Evolutionary conservation across 2,888 invertebrate species (phyloP).

Genomic region (Oasisia sp.): DNA sequence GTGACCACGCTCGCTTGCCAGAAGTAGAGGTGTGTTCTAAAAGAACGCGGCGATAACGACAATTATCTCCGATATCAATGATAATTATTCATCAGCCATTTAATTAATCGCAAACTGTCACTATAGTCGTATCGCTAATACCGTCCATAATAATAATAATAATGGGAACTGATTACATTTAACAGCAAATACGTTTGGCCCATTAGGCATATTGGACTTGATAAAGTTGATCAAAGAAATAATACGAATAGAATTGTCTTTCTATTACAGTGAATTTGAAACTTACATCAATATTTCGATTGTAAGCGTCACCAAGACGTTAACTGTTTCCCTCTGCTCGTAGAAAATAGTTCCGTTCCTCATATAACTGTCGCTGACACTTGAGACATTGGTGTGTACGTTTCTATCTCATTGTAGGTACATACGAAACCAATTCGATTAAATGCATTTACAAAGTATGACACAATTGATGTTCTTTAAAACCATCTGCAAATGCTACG

Average conservation of each 20-base stretch:
- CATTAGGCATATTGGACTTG: background rate
- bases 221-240: no score
- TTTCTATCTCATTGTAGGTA: no score
- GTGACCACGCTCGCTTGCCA: conserved; percentile 53
- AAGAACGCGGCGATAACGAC: background rate
- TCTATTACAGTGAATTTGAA: no score
- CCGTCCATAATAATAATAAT: background rate
- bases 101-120: background rate
- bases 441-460: background rate
- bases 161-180: background rate
- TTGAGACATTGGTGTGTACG: no score
- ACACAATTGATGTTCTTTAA: background rate
- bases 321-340: no score
- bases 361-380: no score
- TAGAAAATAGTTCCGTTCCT: no score
- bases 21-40: conserved; percentile 57
- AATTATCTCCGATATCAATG: background rate
- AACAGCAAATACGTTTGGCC: background rate
- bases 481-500: background rate
- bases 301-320: no score
- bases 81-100: background rate
- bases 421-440: background rate
- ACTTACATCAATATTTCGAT: no score
- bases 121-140: background rate
- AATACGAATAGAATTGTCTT: no score